Evolutionary conservation across 2,113 vertebrate species (phyloP).

Genomic region (Elgaria multicarinata): DNA sequence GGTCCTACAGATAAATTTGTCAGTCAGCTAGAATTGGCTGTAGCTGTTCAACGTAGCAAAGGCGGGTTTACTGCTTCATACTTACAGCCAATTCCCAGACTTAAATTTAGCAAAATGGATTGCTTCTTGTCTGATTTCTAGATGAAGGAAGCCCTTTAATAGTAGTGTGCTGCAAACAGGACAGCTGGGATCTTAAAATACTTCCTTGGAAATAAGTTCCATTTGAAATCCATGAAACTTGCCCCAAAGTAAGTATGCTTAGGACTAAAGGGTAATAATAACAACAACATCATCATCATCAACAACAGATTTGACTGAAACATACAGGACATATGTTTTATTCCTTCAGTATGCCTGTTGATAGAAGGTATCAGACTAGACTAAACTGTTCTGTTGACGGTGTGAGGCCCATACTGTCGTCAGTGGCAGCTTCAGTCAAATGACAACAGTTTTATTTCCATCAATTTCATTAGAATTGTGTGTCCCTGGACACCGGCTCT

Average conservation of each 20-base stretch:
- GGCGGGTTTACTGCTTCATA: background rate
- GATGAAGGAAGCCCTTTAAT: background rate
- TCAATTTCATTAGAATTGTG: constrained; percentile 37
- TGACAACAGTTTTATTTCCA: constrained; percentile 50
- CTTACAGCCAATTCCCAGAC: too few relatives aligned
- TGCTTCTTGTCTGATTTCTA: background rate
- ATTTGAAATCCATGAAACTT: background rate
- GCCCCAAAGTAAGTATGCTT: background rate
- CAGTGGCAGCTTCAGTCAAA: constrained; percentile 57
- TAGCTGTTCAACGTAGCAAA: background rate
- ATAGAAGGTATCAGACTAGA: constrained; percentile 44
- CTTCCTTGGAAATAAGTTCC: background rate
- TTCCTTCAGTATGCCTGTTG: constrained; percentile 60
- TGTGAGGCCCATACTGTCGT: constrained; percentile 32
- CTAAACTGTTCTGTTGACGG: constrained; percentile 34
- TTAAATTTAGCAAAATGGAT: background rate
- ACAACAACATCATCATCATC: too few relatives aligned
- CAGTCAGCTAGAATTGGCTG: background rate
- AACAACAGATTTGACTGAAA: background rate
- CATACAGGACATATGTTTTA: background rate
- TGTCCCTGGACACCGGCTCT: constrained; percentile 44
- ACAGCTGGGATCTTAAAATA: background rate
- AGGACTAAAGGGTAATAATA: too few relatives aligned
- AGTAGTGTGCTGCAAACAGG: background rate
- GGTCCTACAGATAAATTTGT: background rate